These are phyloP conservation scores for Pteria penguin DNA, from an alignment of 2,888 invertebrate species.

Conservation along the genomic window DNA sequence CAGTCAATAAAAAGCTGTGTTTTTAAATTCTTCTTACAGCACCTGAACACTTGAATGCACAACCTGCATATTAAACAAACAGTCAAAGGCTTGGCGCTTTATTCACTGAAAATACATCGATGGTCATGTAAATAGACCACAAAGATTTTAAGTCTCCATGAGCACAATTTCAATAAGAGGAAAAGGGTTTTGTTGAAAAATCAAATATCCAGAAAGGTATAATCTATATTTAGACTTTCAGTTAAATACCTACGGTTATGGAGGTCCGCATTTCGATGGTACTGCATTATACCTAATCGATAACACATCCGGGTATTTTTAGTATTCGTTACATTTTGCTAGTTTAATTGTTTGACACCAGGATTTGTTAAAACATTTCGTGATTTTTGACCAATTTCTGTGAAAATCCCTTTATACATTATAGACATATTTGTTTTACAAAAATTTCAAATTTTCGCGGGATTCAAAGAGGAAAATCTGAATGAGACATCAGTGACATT, in stretches of 20 bases:
- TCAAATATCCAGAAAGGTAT: neutral
- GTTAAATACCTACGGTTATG: neutral
- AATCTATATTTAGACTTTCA: neutral
- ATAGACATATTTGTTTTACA: too few species aligned
- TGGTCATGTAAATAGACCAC: constrained; percentile 15
- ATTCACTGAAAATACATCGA: neutral
- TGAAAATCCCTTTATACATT: too few species aligned
- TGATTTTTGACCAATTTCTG: too few species aligned
- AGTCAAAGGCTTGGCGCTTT: neutral
- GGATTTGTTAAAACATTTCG: too few species aligned
- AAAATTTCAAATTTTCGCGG: too few species aligned
- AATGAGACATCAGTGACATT: neutral
- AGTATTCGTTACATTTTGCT: too few species aligned
- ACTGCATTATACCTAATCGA: too few species aligned
- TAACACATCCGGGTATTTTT: too few species aligned
- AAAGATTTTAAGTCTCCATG: neutral
- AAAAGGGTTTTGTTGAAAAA: neutral
- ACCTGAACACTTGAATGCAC: constrained; percentile 17
- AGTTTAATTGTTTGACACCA: too few species aligned
- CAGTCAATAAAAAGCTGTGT: constrained; percentile 23
- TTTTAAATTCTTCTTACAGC: constrained; percentile 20
- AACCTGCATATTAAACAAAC: constrained; percentile 1
- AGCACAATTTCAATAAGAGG: neutral
- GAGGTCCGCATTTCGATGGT: too few species aligned
- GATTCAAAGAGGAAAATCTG: neutral